A percentile compares a stretch with the other conserved stretches of the same genome.
Conservation (phyloP, 2,113 vertebrate species). For the Pavo muticus region DNA sequence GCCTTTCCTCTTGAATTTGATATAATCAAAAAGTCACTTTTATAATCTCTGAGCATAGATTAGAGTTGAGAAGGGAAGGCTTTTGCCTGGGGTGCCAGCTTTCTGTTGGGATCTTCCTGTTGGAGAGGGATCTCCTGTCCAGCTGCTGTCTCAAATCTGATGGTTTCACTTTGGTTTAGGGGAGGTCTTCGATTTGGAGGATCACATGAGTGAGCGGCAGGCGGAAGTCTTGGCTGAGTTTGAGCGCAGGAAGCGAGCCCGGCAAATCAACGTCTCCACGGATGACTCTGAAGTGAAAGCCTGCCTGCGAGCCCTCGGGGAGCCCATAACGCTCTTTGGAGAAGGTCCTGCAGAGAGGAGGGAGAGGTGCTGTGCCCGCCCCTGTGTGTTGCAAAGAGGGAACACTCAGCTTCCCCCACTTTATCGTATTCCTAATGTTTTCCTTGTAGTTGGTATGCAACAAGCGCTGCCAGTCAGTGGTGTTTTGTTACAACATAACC, state of each 20-base stretch:
- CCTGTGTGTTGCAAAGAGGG: accelerated
- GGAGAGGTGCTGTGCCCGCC: constrained; percentile 83
- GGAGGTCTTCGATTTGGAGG: constrained; percentile 93
- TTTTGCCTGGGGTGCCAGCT: accelerated
- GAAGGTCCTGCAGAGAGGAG: constrained; percentile 95
- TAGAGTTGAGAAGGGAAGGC: accelerated
- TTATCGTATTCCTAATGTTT: accelerated
- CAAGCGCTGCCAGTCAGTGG: accelerated
- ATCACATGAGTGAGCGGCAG: constrained; percentile 93
- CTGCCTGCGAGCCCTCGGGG: constrained; percentile 89
- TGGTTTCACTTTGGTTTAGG: constrained; percentile 69
- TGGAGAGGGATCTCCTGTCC: not conserved
- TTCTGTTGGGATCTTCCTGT: not conserved
- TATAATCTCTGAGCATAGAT: not conserved
- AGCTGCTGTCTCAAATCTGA: accelerated
- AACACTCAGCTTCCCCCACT: accelerated
- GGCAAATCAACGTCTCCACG: constrained; percentile 96
- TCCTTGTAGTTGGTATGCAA: not conserved
- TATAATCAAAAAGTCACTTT: accelerated
- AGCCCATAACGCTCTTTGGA: constrained; percentile 95
- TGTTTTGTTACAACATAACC: accelerated
- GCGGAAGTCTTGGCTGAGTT: constrained; percentile 94
- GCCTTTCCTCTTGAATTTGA: accelerated
- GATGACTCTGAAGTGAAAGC: constrained; percentile 97
- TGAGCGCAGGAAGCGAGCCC: constrained; percentile 91